phyloP scores from a whole-genome alignment of 1,140 invertebrate species.

The Macrotrachela quadricornifera region DNA sequence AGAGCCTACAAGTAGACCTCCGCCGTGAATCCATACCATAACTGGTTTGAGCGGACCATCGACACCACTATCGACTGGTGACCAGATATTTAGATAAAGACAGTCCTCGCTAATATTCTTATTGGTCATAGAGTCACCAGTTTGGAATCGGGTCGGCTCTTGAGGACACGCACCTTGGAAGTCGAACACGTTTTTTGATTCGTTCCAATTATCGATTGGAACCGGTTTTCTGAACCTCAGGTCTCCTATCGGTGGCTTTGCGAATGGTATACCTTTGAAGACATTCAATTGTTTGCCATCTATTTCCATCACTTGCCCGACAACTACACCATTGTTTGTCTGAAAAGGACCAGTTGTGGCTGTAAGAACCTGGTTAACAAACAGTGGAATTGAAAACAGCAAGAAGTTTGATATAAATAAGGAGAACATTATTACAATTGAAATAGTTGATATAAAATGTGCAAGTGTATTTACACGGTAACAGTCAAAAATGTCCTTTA shows the following conservation, averaged over 20 bases:
- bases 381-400: no score
- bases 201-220: constrained; percentile 52
- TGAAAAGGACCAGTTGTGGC: no score
- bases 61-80: constrained; percentile 39
- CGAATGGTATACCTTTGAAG: constrained; percentile 15
- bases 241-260: constrained; percentile 12
- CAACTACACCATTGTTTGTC: no score
- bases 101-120: constrained; percentile 73
- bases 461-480: no score
- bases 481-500: no score
- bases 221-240: constrained; percentile 12
- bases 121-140: constrained; percentile 68
- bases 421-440: no score
- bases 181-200: constrained; percentile 45
- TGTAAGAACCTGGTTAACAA: no score
- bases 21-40: constrained; percentile 87
- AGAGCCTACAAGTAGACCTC: constrained; percentile 64
- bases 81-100: constrained; percentile 68
- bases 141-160: constrained; percentile 67
- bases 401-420: no score
- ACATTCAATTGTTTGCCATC: no score
- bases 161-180: constrained; percentile 73
- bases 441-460: no score
- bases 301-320: no score
- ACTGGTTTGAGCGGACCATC: constrained; percentile 37